Evolutionary conservation across 2,888 invertebrate genomes (phyloP).

Genomic region (Bibio marci): DNA sequence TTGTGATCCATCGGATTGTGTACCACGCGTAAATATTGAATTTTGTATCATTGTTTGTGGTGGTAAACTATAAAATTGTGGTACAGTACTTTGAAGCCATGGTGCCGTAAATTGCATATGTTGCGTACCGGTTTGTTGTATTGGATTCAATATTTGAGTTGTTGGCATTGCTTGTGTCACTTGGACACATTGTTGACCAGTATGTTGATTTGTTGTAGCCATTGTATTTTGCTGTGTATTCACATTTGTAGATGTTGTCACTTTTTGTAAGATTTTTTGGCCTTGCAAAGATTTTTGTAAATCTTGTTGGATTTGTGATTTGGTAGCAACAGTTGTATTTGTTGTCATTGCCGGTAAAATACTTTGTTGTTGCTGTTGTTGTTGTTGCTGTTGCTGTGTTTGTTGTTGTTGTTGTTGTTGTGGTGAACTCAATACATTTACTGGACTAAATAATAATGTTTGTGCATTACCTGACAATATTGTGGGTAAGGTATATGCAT

Average conservation of each 20-base stretch:
- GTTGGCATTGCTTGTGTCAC: conserved; percentile 55
- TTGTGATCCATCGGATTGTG: conserved; percentile 51
- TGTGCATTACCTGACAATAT: conserved; percentile 63
- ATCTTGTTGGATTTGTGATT: conserved; percentile 13
- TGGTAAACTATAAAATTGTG: conserved; percentile 54
- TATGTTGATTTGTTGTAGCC: conserved; percentile 27
- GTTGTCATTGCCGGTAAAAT: conserved; percentile 23
- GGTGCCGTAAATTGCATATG: conserved; percentile 49
- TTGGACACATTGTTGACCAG: conserved; percentile 52
- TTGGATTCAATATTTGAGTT: conserved; percentile 54
- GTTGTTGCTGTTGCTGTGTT: conserved; percentile 5
- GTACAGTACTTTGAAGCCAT: conserved; percentile 54
- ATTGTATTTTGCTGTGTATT: conserved; percentile 21
- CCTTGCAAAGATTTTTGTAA: conserved; percentile 23
- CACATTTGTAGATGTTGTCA: conserved; percentile 26
- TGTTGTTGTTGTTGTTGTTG: conserved; percentile 30
- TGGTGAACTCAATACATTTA: conserved; percentile 24
- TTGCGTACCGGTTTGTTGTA: conserved; percentile 49
- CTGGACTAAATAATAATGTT: conserved; percentile 57
- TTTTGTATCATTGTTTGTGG: conserved; percentile 54
- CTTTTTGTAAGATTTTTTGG: conserved; percentile 38
- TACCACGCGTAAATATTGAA: conserved; percentile 66
- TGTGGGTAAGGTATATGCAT: conserved; percentile 59
- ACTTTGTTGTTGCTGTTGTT: conserved; percentile 20
- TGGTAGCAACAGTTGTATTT: conserved; percentile 9